Conservation (phyloP, 2,113 vertebrate species). For the Psammodynastes pulverulentus region DNA sequence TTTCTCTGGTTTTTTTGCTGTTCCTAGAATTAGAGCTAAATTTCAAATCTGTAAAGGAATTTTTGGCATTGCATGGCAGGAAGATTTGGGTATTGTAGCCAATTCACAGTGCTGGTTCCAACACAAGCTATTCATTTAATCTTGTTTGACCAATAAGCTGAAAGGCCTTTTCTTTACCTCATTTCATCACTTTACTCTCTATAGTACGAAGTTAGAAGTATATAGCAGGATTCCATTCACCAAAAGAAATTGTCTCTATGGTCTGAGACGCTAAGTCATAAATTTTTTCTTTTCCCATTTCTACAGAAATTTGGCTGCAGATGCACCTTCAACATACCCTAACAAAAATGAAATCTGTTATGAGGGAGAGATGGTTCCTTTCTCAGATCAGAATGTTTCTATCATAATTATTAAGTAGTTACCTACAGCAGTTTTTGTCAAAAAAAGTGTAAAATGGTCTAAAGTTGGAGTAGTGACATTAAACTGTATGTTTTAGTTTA, state of each 20-base stretch:
- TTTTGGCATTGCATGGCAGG: background rate
- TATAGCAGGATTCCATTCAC: background rate
- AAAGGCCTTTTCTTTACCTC: background rate
- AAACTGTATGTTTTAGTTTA: background rate
- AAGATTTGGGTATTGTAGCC: background rate
- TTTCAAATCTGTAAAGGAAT: background rate
- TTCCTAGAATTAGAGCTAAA: background rate
- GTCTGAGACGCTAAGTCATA: background rate
- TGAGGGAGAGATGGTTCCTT: background rate
- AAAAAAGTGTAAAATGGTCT: background rate
- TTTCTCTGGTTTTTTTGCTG: background rate
- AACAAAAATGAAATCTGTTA: background rate
- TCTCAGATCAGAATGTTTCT: background rate
- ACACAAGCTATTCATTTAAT: background rate
- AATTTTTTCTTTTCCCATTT: background rate
- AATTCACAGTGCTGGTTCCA: background rate
- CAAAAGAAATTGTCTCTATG: background rate
- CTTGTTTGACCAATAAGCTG: background rate
- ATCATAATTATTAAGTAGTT: background rate
- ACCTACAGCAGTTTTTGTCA: background rate
- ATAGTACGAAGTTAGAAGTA: background rate
- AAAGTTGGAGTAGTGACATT: background rate
- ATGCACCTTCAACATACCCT: background rate
- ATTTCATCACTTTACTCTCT: background rate
- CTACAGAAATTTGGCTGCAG: background rate